Evolutionary conservation across 2,797 vertebrate species (phyloP).

Genomic region (Natrix natrix): DNA sequence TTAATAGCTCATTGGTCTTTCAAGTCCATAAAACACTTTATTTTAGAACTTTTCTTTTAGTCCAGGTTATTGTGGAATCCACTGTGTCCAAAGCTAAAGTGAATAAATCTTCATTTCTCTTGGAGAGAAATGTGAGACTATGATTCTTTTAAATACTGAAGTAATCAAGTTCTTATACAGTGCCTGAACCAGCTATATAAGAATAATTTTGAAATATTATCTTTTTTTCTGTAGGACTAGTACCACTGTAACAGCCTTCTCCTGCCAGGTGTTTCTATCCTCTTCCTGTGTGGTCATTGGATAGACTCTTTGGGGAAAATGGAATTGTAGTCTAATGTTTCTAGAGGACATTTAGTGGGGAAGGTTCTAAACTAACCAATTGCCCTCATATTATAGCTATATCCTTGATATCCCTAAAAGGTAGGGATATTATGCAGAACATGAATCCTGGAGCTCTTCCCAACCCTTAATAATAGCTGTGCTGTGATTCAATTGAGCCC

Average conservation of each 20-base stretch:
- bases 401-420: background rate
- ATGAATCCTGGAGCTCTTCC: background rate
- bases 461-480: background rate
- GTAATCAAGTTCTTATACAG: background rate
- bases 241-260: background rate
- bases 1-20: background rate
- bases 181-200: background rate
- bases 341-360: background rate
- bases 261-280: background rate
- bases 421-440: background rate
- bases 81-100: background rate
- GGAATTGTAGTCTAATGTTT: background rate
- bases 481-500: background rate
- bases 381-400: background rate
- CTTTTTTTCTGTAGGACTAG: background rate
- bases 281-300: background rate
- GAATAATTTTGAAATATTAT: background rate
- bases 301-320: background rate
- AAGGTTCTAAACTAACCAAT: background rate
- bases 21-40: background rate
- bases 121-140: background rate
- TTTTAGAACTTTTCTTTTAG: background rate
- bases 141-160: background rate
- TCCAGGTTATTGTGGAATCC: background rate
- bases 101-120: background rate